These are phyloP conservation scores for Gasterosteus nipponicus DNA, from an alignment of 2,113 vertebrate species.

Conservation along the genomic window DNA sequence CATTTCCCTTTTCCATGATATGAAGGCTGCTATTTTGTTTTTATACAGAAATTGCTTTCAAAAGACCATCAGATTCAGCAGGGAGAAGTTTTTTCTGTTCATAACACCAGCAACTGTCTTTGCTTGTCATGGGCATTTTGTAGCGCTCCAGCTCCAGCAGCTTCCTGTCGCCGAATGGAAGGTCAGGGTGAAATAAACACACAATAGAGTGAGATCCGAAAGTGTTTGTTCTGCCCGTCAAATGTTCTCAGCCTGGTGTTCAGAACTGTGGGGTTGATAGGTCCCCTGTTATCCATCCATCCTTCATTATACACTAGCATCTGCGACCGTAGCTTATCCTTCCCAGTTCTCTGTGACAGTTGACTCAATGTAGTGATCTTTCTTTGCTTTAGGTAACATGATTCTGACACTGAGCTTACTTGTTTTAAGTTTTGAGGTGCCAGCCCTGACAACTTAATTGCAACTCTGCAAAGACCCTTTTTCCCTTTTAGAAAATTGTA, in stretches of 20 bases:
- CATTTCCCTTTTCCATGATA: conserved; percentile 3
- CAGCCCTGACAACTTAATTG: conserved; percentile 12
- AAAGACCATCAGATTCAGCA: neutral
- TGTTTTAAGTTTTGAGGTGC: conserved; percentile 40
- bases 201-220: neutral
- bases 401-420: conserved; percentile 32
- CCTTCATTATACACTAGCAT: conserved; percentile 43
- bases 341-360: conserved; percentile 53
- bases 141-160: neutral
- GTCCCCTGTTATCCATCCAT: conserved; percentile 64
- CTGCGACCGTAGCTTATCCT: conserved; percentile 31
- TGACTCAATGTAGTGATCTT: conserved; percentile 39
- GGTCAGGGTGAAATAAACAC: conserved; percentile 55
- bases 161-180: conserved; percentile 1
- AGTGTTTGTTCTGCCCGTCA: conserved; percentile 56
- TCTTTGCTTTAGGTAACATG: conserved; percentile 33
- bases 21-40: neutral
- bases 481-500: neutral
- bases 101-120: neutral
- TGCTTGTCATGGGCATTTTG: conserved; percentile 13
- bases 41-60: neutral
- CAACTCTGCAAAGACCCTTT: neutral
- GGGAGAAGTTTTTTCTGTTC: neutral
- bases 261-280: conserved; percentile 47
- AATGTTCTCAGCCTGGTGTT: conserved; percentile 43